phyloP scores from a whole-genome alignment of 2,113 vertebrate genomes.

The Lamprologus ornatipinnis region DNA sequence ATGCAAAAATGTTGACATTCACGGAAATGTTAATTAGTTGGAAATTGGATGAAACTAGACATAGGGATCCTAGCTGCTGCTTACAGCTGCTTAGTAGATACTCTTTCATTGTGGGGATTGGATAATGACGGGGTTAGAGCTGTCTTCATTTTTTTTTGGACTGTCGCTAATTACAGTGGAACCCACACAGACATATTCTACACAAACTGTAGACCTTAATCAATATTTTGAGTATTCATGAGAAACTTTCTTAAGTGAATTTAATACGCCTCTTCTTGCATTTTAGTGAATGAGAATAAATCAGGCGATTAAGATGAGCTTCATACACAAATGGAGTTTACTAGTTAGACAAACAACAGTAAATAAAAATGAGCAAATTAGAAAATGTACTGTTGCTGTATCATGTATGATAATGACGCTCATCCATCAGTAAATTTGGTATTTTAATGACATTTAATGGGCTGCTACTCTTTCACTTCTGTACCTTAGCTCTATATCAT shows the following conservation, averaged over 20 bases:
- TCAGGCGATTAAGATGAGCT: background rate
- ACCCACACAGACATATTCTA: background rate
- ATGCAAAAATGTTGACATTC: constrained; percentile 1
- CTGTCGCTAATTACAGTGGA: background rate
- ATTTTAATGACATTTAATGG: background rate
- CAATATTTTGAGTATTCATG: background rate
- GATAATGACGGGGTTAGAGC: constrained; percentile 28
- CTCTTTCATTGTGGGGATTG: constrained; percentile 29
- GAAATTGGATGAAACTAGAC: background rate
- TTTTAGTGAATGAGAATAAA: background rate
- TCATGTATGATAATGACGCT: background rate
- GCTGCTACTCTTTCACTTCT: background rate
- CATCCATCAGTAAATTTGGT: background rate
- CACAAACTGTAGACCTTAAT: background rate
- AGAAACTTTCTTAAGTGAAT: background rate
- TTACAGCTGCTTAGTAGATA: constrained; percentile 13
- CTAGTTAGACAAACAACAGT: background rate
- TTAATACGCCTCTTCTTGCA: background rate
- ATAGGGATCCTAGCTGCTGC: background rate
- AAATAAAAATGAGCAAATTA: background rate
- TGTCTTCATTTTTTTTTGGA: background rate
- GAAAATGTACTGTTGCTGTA: background rate
- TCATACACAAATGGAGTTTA: background rate
- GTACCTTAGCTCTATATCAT: background rate
- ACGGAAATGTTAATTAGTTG: constrained; percentile 9